Evolutionary conservation across 1,140 invertebrate genomes (phyloP).

Genomic region (Danaus plexippus): DNA sequence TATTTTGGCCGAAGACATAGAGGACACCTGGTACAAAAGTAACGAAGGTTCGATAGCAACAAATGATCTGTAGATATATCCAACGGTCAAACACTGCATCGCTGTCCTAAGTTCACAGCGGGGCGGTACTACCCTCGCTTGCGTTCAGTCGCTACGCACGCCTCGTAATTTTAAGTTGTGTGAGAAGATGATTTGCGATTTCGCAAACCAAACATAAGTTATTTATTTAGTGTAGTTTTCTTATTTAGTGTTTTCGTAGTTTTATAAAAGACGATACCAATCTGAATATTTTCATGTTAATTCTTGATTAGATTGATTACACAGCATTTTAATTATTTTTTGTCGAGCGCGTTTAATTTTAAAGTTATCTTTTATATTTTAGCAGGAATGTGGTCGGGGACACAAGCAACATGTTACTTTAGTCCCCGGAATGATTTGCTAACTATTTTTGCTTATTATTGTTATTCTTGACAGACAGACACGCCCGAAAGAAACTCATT

Average conservation of each 20-base stretch:
- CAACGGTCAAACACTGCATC: conserved; percentile 9
- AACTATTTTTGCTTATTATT: conserved; percentile 5
- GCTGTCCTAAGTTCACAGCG: conserved; percentile 4
- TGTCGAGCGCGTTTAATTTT: no score
- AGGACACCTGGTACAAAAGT: conserved; percentile 13
- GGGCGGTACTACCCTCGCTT: conserved; percentile 4
- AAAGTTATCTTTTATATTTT: conserved; percentile 11
- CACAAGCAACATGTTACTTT: conserved; percentile 27
- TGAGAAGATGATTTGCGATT: no score
- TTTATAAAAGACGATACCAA: conserved; percentile 19
- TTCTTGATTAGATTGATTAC: conserved; percentile 20
- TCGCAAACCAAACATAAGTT: no score
- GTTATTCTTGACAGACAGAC: conserved; percentile 14
- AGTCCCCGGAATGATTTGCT: conserved; percentile 6
- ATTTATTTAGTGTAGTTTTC: no score
- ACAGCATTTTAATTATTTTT: conserved; percentile 14
- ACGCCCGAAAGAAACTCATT: conserved; percentile 12
- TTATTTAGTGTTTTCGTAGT: conserved; percentile 12
- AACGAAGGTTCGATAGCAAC: conserved; percentile 20
- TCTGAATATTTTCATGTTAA: conserved; percentile 19
- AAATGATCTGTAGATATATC: conserved; percentile 12
- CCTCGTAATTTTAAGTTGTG: conserved; percentile 15
- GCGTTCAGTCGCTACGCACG: conserved; percentile 6
- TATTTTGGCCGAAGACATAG: no score
- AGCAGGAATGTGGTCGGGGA: conserved; percentile 17